These are phyloP conservation scores for Semnopithecus entellus DNA, from an alignment of 2,113 vertebrate genomes.

Conservation along the genomic window DNA sequence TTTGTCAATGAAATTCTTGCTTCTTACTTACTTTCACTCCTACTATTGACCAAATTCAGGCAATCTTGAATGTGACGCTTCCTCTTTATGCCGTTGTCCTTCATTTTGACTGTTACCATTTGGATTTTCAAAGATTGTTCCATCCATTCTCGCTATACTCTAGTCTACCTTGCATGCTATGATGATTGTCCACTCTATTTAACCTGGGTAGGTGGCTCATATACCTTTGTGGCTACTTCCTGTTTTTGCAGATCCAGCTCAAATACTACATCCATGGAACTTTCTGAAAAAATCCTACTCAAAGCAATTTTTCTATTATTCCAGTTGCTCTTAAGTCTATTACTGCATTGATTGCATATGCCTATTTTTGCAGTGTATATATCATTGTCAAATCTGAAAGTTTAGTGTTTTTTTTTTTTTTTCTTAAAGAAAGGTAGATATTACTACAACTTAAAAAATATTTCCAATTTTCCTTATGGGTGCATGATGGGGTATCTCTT, in stretches of 20 bases:
- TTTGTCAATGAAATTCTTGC: not conserved
- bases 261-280: not conserved
- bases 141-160: not conserved
- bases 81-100: not conserved
- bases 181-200: not conserved
- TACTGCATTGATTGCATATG: not conserved
- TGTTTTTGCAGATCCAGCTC: not conserved
- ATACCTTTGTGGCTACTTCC: not conserved
- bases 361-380: not conserved
- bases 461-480: not conserved
- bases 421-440: not conserved
- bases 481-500: not conserved
- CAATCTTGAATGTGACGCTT: not conserved
- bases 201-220: not conserved
- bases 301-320: not conserved
- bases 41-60: not conserved
- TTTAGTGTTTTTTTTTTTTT: not conserved
- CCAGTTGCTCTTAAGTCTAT: not conserved
- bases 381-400: not conserved
- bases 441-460: not conserved
- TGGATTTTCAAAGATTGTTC: not conserved
- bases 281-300: not conserved
- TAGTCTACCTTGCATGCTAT: not conserved
- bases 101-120: not conserved
- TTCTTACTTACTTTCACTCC: not conserved